Evolutionary conservation across 2,113 vertebrate genomes (phyloP), one percentile per base, ranked within the genome.

Genomic region (Hippocampus comes): DNA sequence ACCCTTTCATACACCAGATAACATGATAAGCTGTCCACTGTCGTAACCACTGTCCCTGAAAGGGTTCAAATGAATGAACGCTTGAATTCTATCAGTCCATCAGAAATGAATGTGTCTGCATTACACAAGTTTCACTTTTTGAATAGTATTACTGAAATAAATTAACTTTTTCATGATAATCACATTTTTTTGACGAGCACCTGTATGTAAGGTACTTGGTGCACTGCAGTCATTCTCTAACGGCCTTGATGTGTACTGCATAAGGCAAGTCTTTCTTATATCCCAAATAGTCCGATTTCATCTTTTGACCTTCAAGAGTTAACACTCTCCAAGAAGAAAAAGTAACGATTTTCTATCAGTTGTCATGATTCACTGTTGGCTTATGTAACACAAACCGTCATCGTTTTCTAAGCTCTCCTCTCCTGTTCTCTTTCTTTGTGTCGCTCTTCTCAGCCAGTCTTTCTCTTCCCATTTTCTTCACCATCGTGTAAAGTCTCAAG

Each of bases 381-480:
- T 91, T 89, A 90, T 79, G 90, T 87, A 92, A 91, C 86, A 82
- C 75, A 79, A 84, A 82, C 77, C 84, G 87, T 89, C 81, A 75
- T 84, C 88, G 78, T 85, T 88, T 79, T 89, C 82, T 69, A 70
- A 79, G 83, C 78, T 84, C 77, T 87, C 43, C 57, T 79, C 70
- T 80, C 72, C 78, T 70, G 41, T 78, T 66, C 75, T 80, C 75
- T 80, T 70, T 84, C 83, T 78, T 82, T 86, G 85, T 80, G 80
- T 88, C 82, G 80, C 82, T 87, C 72, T 69, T 88, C 79, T 77
- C 75, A 77, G 79, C 90, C 79, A 80, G 38, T 82, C 79, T 83
- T 79, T 80, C 69, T 76, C 70, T 80, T 79, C 82, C 80, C 80
- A 77, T 87, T 88, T 89, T 89, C 83, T 84, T 81, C 82, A 76